Conservation (phyloP, 2,113 vertebrate genomes). For the Spea bombifrons region DNA sequence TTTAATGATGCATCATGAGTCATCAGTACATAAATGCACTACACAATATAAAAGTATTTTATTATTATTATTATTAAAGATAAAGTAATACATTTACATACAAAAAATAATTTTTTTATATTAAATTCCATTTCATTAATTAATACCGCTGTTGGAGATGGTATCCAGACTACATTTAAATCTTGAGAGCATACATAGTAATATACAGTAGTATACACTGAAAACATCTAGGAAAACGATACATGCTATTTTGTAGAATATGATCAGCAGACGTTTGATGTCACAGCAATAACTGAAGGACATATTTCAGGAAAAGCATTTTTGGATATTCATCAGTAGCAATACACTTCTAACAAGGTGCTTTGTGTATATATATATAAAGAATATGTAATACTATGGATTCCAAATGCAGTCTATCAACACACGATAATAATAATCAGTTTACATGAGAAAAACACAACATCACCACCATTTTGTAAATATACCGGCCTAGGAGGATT, state of each 20-base stretch:
- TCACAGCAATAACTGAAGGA: background rate
- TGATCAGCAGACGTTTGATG: too few species aligned
- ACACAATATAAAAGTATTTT: background rate
- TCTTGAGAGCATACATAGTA: background rate
- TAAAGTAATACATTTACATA: slow-evolving; percentile 22
- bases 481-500: too few species aligned
- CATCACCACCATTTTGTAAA: too few species aligned
- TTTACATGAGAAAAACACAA: background rate
- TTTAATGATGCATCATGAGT: too few species aligned
- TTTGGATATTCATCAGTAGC: background rate
- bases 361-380: background rate
- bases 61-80: slow-evolving; percentile 21
- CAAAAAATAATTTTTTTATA: slow-evolving; percentile 21
- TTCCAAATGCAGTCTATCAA: background rate
- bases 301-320: background rate
- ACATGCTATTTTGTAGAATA: too few species aligned
- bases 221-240: background rate
- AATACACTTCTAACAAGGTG: slow-evolving; percentile 6
- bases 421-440: background rate
- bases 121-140: background rate
- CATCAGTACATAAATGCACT: background rate
- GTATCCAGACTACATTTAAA: background rate
- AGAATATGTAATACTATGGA: background rate
- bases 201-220: background rate
- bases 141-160: background rate